Conservation (phyloP, 2,113 vertebrate genomes). For the Vulpes vulpes region DNA sequence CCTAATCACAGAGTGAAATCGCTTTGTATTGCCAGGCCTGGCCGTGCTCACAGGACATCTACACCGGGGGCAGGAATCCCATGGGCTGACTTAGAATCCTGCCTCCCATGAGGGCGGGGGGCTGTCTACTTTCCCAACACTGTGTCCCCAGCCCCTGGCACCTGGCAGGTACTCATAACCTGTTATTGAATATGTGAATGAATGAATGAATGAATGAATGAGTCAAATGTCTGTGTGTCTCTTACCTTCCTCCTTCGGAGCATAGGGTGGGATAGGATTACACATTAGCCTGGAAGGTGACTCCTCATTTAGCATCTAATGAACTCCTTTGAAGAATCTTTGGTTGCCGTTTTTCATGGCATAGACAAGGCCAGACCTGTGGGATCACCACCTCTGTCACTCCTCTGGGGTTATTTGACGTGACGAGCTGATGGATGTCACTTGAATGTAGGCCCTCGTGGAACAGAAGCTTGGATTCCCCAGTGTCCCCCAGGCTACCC, state of each 20-base stretch:
- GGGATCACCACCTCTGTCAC: accelerated
- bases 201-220: background rate
- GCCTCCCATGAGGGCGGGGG: background rate
- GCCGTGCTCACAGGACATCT: accelerated
- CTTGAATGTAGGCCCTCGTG: background rate
- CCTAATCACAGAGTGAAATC: background rate
- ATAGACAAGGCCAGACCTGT: background rate
- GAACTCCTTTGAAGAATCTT: background rate
- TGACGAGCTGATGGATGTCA: background rate
- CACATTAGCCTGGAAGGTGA: background rate
- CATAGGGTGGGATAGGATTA: too few species aligned
- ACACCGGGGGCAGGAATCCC: too few species aligned
- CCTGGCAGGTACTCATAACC: accelerated
- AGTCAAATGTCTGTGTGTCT: background rate
- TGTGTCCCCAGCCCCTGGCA: background rate
- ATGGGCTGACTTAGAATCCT: background rate
- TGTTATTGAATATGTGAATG: background rate
- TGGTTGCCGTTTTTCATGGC: background rate
- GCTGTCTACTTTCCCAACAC: background rate
- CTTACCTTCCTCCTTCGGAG: background rate
- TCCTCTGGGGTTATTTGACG: background rate
- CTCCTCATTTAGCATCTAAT: background rate
- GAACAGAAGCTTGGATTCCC: background rate
- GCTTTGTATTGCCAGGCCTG: background rate
- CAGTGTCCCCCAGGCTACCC: conserved; percentile 78